Percentiles rank a stretch among this genome's conserved stretches.
Conservation (phyloP, 37 sponge, comb jelly and placozoan genomes). For the Beroe ovata region DNA sequence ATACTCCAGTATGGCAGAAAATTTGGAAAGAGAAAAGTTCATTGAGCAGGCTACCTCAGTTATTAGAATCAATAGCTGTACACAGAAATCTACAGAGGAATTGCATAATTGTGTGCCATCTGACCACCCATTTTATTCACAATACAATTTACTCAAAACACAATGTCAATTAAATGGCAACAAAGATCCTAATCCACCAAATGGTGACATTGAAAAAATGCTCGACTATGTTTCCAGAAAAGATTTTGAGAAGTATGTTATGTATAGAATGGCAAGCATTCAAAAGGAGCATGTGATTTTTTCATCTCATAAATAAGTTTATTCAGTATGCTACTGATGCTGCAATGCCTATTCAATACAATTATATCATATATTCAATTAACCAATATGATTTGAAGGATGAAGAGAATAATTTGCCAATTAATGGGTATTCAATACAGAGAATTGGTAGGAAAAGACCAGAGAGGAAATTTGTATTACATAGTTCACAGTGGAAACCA, state of each 20-base stretch:
- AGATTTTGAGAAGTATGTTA: background rate
- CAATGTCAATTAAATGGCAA: background rate
- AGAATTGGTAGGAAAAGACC: background rate
- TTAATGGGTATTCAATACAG: background rate
- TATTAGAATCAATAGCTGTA: no score
- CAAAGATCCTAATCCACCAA: background rate
- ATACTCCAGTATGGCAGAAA: no score
- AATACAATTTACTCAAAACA: background rate
- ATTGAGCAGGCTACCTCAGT: no score
- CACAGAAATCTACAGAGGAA: no score
- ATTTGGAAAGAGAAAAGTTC: no score
- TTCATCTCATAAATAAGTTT: no score
- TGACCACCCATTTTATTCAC: slow-evolving; percentile 32
- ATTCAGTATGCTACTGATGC: no score
- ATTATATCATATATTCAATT: no score
- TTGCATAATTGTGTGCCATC: background rate
- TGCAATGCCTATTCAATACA: no score
- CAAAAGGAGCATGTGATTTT: no score
- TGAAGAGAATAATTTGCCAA: background rate
- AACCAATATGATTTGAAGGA: no score
- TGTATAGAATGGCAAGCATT: background rate
- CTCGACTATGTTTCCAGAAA: background rate
- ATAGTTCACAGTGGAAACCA: background rate
- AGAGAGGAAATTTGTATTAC: background rate
- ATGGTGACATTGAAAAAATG: background rate